Evolutionary conservation across 2,113 vertebrate genomes (phyloP), one percentile per base, ranked within the genome.

Genomic region (Syngnathus floridae): DNA sequence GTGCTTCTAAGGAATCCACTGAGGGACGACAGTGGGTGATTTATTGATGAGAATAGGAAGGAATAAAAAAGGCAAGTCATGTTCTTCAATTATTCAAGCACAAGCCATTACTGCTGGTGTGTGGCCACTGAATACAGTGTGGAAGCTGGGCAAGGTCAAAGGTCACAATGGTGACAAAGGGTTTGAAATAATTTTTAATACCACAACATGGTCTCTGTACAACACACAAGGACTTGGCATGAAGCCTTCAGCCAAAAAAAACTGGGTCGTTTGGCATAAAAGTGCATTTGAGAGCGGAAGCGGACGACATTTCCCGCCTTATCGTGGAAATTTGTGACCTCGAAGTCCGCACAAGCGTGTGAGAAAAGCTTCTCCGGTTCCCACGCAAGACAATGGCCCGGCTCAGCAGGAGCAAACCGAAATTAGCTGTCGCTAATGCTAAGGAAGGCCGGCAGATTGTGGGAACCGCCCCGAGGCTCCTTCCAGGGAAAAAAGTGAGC

Each of bases 401-500:
- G 13, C 52, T 26, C 52, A 13, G 26, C 52, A 4, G 52, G 52
- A 31, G 52, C 26, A 5, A 14, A 8, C 54, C 7, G 4, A 35
- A 56, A 56, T 56, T 56, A 56, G 54, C 54, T 26, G 5, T 5
- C 31, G 54, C 54, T 35, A 56, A 13, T 14, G 22, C 6, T 7
- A 16, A 35, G 87, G 88, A 89, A 90, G 90, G 83, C 81, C 87
- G 88, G 70, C 65, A 78, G 90, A 88, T 86, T 85, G 81, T 87
- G 86, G 86, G 87, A 90, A 90, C 80, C 65, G 17, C 67, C 74
- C 45, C 64, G 73, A 58, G 72, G 57, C 77, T 81, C 77, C 75
- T 78, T 78, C 80, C 80, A 77, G 62, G 66, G 56, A 72, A 87
- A 82, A 84, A 77, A 78, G 67, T 66, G 75, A 74, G 66, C 69